Evolutionary conservation across 2,113 vertebrate species (phyloP), one percentile per base, ranked within the genome.

Genomic region (Meleagris gallopavo): DNA sequence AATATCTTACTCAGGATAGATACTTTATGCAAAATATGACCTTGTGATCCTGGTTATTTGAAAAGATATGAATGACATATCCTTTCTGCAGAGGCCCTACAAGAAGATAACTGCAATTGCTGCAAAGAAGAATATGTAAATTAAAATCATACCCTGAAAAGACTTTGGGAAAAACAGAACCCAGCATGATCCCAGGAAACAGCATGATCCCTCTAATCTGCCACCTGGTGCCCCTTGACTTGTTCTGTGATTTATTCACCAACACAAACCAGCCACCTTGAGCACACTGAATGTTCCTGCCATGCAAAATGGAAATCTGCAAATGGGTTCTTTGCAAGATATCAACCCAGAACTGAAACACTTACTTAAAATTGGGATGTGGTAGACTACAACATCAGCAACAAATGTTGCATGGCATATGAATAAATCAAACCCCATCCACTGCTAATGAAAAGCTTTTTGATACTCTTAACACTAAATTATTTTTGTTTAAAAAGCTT

Each of bases 401-500:
- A 81, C 83, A 66, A 92, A 88, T 58, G 55, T 93, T 1, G 2
- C 87, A 34, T 38, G 83, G 83, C 32, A 38, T 58, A 71, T 90
- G 93, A 95, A 94, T 97, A 97, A 96, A 96, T 97, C 93, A 95
- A 52, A 66, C 38, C n/a, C 43, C 57, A 71, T 76, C 8, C 24
- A 87, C 72, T 69, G 73, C 52, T 97, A 97, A 96, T 88, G 77
- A 96, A 97, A 94, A 50, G 55, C 70, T 92, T 96, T 95, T 97
- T 13, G 2, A 89, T 97, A 90, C 41, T 87, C 90, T 97, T 96
- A 97, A 81, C 86, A 83, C 75, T 94, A 94, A 96, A 96, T 95
- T 95, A 86, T 90, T 97, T 97, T 90, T 97, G 92, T 97, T 98
- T 96, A 96, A 97, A 97, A 97, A 95, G 84, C 96, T 97, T 97